Conservation (phyloP, 2,113 vertebrate species). For the Columba livia region DNA sequence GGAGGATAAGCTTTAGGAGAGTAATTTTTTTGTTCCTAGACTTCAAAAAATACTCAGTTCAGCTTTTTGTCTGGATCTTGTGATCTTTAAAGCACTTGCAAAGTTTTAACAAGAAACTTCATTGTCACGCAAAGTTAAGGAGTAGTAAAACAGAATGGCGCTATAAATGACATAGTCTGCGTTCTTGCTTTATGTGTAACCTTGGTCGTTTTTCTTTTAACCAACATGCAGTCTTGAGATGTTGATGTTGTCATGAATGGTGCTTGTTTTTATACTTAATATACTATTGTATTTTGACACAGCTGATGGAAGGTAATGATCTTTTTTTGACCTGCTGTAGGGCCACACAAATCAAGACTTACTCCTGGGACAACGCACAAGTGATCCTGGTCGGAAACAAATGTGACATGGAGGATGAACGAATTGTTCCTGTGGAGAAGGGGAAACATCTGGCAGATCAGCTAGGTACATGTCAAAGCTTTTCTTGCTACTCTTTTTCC, state of each 20-base stretch:
- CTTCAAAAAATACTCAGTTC: not conserved
- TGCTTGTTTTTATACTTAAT: not conserved
- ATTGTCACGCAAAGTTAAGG: not conserved
- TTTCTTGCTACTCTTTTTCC: not conserved
- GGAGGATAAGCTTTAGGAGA: not conserved
- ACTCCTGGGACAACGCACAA: slow-evolving; percentile 98
- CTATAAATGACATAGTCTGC: not conserved
- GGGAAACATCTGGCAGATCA: slow-evolving; percentile 92
- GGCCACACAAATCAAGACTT: slow-evolving; percentile 99
- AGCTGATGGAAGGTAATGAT: not conserved
- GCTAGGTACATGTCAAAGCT: slow-evolving; percentile 79
- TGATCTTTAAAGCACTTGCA: not conserved
- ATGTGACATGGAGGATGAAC: slow-evolving; percentile 96
- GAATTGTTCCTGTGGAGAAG: slow-evolving; percentile 88
- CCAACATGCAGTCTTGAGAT: not conserved
- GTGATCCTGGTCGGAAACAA: slow-evolving; percentile 98
- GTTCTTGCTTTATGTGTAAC: not conserved
- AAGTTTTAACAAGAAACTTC: not conserved
- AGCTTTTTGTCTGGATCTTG: not conserved
- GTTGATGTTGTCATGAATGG: not conserved
- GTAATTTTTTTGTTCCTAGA: not conserved
- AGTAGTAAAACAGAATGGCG: not conserved
- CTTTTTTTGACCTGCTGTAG: slow-evolving; percentile 69
- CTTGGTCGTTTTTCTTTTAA: not conserved
- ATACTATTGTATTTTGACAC: not conserved